Percentiles rank a stretch among this genome's conserved stretches.
Conservation (phyloP, 2,797 vertebrate genomes). For the Tenualosa ilisha region DNA sequence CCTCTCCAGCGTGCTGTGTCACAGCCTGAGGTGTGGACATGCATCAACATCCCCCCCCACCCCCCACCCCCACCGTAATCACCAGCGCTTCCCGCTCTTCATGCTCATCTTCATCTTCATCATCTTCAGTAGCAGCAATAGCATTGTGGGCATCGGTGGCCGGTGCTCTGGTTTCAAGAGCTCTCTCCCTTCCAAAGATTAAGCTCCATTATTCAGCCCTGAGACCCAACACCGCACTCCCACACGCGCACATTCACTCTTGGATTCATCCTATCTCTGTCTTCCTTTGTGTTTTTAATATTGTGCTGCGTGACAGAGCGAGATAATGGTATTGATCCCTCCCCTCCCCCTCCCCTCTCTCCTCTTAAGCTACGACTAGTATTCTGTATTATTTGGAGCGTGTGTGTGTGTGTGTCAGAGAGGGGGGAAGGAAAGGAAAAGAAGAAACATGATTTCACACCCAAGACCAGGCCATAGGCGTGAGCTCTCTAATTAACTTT, state of each 20-base stretch:
- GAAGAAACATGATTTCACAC: not conserved
- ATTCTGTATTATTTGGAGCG: not conserved
- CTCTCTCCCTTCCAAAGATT: conserved; percentile 27
- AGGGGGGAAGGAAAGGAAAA: not conserved
- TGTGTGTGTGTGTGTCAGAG: not conserved
- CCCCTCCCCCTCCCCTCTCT: not conserved
- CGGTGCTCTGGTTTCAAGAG: conserved; percentile 17
- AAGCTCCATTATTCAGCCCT: conserved; percentile 30
- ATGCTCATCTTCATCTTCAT: not conserved
- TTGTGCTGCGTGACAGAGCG: not conserved
- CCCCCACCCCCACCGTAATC: not conserved
- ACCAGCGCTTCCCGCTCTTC: not conserved
- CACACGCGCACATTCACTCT: not conserved
- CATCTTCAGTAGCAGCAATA: conserved; percentile 1
- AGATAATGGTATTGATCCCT: conserved; percentile 15
- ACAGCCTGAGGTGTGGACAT: conserved; percentile 52
- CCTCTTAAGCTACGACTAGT: not conserved
- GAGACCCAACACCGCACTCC: not conserved
- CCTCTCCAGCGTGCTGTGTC: conserved; percentile 50
- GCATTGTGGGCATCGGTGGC: not conserved
- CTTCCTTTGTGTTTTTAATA: conserved; percentile 18
- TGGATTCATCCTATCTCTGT: not conserved
- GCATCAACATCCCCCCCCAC: conserved; percentile 44
- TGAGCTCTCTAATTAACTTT: conserved; percentile 10
- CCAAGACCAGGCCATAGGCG: not conserved